Conservation (phyloP, 2,797 vertebrate genomes). For the Alca torda region DNA sequence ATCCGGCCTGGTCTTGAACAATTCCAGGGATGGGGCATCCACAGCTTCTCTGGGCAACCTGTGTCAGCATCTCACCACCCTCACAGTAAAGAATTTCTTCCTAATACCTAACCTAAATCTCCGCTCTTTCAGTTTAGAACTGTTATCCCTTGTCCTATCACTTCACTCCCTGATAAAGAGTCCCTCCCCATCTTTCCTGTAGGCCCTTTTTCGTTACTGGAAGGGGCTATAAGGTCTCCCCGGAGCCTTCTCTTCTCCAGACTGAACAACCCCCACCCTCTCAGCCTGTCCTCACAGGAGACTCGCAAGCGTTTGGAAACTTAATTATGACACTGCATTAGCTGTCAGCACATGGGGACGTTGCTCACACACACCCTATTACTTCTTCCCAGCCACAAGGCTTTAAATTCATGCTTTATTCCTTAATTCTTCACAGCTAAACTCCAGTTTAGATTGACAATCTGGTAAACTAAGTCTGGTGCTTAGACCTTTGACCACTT, state of each 20-base stretch:
- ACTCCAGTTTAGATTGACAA: not conserved
- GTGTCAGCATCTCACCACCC: not conserved
- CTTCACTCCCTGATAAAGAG: not conserved
- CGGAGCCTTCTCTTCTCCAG: not conserved
- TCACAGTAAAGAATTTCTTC: not conserved
- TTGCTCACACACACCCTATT: fast-evolving
- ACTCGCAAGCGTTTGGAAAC: fast-evolving
- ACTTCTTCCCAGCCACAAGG: not conserved
- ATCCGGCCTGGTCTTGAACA: not conserved
- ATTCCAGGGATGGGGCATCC: not conserved
- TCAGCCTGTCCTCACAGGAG: not conserved
- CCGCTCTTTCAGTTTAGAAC: not conserved
- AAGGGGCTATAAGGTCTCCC: not conserved
- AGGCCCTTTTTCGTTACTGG: not conserved
- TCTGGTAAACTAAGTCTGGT: not conserved
- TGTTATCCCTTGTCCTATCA: not conserved
- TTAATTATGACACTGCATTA: not conserved
- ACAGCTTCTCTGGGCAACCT: not conserved
- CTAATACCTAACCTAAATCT: not conserved
- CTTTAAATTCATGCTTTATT: not conserved
- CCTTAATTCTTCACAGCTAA: not conserved
- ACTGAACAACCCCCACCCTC: not conserved
- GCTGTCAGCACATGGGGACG: fast-evolving
- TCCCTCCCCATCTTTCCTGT: not conserved
- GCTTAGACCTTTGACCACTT: not conserved